Evolutionary conservation across 2,113 vertebrate genomes (phyloP).

Genomic region (Nestor notabilis): DNA sequence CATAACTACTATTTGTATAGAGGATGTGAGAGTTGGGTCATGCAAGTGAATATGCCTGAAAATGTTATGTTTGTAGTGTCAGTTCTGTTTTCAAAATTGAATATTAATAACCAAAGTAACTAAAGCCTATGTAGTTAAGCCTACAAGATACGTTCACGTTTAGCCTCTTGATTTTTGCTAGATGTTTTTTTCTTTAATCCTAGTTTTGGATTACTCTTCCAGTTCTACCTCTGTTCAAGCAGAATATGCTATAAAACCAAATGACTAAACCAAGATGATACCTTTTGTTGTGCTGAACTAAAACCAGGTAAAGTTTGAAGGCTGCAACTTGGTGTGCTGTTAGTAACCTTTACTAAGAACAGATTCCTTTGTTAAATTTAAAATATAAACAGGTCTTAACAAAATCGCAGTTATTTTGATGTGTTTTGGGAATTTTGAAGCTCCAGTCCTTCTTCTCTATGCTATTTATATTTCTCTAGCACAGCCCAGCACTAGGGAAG

Average conservation of each 20-base stretch:
- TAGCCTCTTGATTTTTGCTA: not conserved
- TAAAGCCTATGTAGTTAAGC: not conserved
- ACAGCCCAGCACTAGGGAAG: not conserved
- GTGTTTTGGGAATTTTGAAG: not conserved
- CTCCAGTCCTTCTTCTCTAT: not conserved
- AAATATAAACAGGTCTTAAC: not conserved
- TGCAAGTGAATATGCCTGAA: not conserved
- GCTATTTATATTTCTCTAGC: not conserved
- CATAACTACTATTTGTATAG: not conserved
- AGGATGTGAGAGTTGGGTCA: not conserved
- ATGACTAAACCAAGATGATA: not conserved
- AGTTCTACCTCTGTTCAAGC: not conserved
- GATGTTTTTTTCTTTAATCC: not conserved
- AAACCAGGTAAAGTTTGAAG: not conserved
- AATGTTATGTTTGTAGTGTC: not conserved
- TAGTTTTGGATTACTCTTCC: not conserved
- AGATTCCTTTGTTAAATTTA: not conserved
- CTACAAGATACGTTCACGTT: not conserved
- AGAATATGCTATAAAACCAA: not conserved
- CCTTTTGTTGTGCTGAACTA: not conserved
- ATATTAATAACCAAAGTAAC: conserved; percentile 26
- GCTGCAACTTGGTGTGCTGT: not conserved
- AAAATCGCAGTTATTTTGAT: not conserved
- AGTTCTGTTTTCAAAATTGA: not conserved
- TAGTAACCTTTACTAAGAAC: not conserved